A percentile compares a stretch with the other conserved stretches of the same genome.
phyloP scores from a whole-genome alignment of 2,888 invertebrate genomes.

The Anarsia innoxiella region DNA sequence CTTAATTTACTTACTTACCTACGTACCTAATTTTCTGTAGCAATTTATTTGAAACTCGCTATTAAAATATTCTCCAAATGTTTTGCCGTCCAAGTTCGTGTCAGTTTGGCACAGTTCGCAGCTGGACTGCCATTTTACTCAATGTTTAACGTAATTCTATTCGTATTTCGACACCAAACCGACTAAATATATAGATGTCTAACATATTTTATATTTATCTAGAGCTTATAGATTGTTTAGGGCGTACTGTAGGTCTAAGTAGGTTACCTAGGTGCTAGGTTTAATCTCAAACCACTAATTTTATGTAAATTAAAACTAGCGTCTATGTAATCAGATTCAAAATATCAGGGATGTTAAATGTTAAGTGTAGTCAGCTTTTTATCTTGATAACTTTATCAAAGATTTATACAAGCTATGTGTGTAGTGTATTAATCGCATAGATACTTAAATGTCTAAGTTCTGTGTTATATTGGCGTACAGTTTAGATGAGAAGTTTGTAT shows the following conservation, averaged over 20 bases:
- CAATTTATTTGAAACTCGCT: too few species aligned
- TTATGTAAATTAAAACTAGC: too few species aligned
- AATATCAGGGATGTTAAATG: constrained; percentile 54
- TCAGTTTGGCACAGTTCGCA: constrained; percentile 34
- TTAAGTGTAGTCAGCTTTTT: constrained; percentile 55
- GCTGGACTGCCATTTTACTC: constrained; percentile 50
- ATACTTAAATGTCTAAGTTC: constrained; percentile 30
- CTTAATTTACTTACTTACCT: too few species aligned
- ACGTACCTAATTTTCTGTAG: too few species aligned
- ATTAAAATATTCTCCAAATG: too few species aligned
- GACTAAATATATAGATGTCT: constrained; percentile 55
- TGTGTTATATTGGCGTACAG: constrained; percentile 14
- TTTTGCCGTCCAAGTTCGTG: constrained; percentile 70
- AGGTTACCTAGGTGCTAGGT: too few species aligned
- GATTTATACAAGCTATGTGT: constrained; percentile 58
- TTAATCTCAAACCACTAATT: too few species aligned
- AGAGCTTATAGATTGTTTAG: constrained; percentile 72
- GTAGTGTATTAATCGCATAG: constrained; percentile 51
- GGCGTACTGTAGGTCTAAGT: too few species aligned
- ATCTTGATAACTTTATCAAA: constrained; percentile 50
- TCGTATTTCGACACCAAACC: constrained; percentile 54
- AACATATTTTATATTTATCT: constrained; percentile 67
- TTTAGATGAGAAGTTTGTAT: constrained; percentile 2
- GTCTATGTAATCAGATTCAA: too few species aligned
- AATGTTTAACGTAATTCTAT: constrained; percentile 31